Percentiles rank a stretch among this genome's conserved stretches.
phyloP scores from a whole-genome alignment of 2,797 vertebrate genomes.

The Bradypus variegatus region DNA sequence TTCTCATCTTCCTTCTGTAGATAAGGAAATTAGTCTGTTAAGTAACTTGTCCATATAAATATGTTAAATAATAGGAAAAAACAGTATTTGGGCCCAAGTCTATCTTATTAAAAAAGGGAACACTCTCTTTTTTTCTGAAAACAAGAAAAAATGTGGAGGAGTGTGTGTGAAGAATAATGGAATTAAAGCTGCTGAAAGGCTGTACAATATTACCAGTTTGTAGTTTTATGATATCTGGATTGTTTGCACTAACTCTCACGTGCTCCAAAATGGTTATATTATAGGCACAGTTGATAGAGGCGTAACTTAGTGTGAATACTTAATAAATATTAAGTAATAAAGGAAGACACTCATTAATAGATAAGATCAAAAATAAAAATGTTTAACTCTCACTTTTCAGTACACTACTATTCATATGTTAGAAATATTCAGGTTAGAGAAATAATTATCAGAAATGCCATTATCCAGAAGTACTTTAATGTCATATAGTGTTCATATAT shows the following conservation, averaged over 20 bases:
- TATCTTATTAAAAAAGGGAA: background rate
- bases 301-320: background rate
- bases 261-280: background rate
- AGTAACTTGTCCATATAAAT: background rate
- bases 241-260: background rate
- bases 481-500: background rate
- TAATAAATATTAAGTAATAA: background rate
- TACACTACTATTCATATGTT: background rate
- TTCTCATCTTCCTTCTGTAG: background rate
- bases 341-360: background rate
- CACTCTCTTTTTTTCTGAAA: background rate
- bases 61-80: background rate
- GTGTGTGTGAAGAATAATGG: background rate
- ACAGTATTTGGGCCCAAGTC: background rate
- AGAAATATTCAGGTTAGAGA: slow-evolving; percentile 29
- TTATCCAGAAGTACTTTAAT: slow-evolving; percentile 35
- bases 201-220: background rate
- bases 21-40: background rate
- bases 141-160: background rate
- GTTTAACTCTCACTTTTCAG: background rate
- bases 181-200: background rate
- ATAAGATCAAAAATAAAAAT: background rate
- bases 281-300: background rate
- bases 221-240: background rate
- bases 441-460: slow-evolving; percentile 3